phyloP scores from a whole-genome alignment of 2,888 invertebrate species.

The Ariolimax columbianus region DNA sequence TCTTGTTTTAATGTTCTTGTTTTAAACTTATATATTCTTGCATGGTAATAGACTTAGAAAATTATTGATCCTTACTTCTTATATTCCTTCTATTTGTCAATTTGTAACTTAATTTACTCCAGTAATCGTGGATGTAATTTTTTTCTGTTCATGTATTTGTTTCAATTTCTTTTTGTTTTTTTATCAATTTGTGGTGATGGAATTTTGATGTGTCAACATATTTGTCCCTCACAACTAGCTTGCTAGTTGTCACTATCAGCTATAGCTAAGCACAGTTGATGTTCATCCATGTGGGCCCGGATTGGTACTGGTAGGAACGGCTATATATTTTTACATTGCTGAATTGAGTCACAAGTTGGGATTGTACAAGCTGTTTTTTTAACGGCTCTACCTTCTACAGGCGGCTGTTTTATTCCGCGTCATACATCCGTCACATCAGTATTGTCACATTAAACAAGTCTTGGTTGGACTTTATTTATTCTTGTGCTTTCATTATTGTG shows the following conservation, averaged over 20 bases:
- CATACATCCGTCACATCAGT: constrained; percentile 7
- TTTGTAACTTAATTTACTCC: no score
- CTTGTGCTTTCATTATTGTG: no score
- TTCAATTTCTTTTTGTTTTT: not conserved
- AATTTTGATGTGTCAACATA: not conserved
- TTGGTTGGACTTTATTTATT: no score
- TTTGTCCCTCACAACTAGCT: not conserved
- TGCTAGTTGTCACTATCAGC: not conserved
- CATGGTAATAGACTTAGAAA: no score
- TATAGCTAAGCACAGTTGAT: not conserved
- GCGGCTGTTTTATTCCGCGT: not conserved
- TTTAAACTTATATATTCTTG: no score
- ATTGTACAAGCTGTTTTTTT: constrained; percentile 13
- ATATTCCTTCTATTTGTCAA: no score
- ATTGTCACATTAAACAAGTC: constrained; percentile 19
- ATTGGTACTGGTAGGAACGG: not conserved
- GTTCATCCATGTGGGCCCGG: not conserved
- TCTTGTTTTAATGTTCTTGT: no score
- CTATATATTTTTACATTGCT: not conserved
- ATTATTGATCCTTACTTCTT: no score
- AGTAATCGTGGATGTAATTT: no score
- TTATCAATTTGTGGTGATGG: not conserved
- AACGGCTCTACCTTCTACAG: not conserved
- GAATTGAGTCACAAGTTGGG: not conserved
- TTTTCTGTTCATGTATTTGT: no score